These are phyloP conservation scores for Melinaea menophilus DNA, from an alignment of 2,888 invertebrate genomes.

Conservation along the genomic window DNA sequence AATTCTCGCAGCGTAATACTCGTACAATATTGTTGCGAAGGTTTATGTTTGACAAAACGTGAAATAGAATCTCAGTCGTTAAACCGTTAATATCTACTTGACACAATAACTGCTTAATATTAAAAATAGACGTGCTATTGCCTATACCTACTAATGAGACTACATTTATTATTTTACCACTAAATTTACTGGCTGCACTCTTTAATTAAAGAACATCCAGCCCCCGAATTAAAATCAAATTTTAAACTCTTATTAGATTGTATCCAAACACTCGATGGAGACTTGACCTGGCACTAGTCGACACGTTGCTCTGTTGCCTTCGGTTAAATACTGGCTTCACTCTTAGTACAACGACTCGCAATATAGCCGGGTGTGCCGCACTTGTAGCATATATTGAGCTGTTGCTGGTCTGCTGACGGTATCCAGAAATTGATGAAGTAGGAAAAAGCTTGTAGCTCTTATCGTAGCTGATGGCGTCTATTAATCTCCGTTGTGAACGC, in stretches of 20 bases:
- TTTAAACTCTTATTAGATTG: too few species aligned
- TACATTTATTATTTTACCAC: too few species aligned
- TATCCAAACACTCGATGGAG: too few species aligned
- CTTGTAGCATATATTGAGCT: too few species aligned
- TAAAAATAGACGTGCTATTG: too few species aligned
- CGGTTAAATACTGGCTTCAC: not conserved
- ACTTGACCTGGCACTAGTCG: not conserved
- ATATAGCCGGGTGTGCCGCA: too few species aligned
- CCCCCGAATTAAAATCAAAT: too few species aligned
- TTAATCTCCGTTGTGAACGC: conserved; percentile 2
- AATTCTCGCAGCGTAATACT: conserved; percentile 16
- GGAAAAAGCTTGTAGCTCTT: conserved; percentile 15
- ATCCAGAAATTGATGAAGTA: too few species aligned
- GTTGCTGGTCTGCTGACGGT: too few species aligned
- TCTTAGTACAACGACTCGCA: not conserved
- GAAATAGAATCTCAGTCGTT: conserved; percentile 3
- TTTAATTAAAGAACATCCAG: not conserved
- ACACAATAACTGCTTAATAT: conserved; percentile 7
- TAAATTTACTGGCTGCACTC: too few species aligned
- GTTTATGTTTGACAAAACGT: too few species aligned
- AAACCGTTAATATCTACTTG: conserved; percentile 12
- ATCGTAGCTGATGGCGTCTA: conserved; percentile 16
- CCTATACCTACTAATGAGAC: too few species aligned
- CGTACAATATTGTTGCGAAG: conserved; percentile 14
- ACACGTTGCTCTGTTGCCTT: not conserved